Evolutionary conservation across 2,797 vertebrate species (phyloP).

Genomic region (Cuculus canorus): DNA sequence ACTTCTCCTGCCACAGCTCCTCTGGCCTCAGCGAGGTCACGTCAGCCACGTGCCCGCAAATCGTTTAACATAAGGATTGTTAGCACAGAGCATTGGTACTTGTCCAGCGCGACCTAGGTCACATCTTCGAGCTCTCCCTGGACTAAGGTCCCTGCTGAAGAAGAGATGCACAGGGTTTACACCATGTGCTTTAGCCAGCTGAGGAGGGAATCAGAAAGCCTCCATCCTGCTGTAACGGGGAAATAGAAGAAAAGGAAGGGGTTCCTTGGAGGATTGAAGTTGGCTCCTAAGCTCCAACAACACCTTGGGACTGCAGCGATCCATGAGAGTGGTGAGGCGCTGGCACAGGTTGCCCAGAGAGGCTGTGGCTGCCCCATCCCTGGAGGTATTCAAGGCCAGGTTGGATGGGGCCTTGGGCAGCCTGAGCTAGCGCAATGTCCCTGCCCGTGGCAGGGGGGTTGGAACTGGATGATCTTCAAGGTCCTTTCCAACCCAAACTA

Average conservation of each 20-base stretch:
- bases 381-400: no score
- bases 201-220: accelerated
- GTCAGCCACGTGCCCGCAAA: neutral
- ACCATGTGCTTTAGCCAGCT: neutral
- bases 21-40: neutral
- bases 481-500: no score
- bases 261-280: neutral
- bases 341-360: no score
- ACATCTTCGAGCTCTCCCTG: neutral
- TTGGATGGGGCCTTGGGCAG: no score
- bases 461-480: no score
- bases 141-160: neutral
- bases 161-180: no score
- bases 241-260: neutral
- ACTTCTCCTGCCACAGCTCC: neutral
- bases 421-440: no score
- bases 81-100: neutral
- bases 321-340: no score
- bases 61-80: neutral
- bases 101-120: neutral
- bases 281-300: neutral
- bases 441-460: no score
- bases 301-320: neutral
- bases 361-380: no score
- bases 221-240: neutral